Percentiles rank a stretch among this genome's conserved stretches.
These are phyloP conservation scores for Drosophila elegans DNA, from an alignment of 1,140 invertebrate genomes.

Conservation along the genomic window DNA sequence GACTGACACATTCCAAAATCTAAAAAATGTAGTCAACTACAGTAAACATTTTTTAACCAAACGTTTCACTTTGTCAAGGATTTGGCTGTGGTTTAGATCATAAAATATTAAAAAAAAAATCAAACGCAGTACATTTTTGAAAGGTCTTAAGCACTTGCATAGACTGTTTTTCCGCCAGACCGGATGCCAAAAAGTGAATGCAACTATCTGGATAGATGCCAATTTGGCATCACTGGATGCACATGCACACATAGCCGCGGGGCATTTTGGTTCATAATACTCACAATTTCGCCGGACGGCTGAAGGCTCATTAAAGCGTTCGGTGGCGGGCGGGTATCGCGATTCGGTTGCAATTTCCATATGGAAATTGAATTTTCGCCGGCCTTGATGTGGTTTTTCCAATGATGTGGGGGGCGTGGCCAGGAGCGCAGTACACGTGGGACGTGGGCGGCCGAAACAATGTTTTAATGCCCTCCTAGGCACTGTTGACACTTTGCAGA, in stretches of 20 bases:
- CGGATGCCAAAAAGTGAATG: neutral
- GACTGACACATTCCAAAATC: too few relatives aligned
- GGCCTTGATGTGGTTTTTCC: slow-evolving; percentile 62
- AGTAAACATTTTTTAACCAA: too few relatives aligned
- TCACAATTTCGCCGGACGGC: slow-evolving; percentile 13
- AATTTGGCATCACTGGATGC: slow-evolving; percentile 29
- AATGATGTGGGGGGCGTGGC: slow-evolving; percentile 24
- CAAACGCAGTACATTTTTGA: too few relatives aligned
- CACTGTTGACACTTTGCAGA: slow-evolving; percentile 38
- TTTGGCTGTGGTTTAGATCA: too few relatives aligned
- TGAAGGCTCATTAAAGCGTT: slow-evolving; percentile 61
- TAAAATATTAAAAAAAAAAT: too few relatives aligned
- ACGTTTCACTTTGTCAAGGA: too few relatives aligned
- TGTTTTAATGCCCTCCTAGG: slow-evolving; percentile 46
- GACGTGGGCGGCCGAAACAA: slow-evolving; percentile 28
- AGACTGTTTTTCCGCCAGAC: too few relatives aligned
- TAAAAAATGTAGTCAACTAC: too few relatives aligned
- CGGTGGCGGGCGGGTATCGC: slow-evolving; percentile 8
- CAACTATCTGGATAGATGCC: neutral
- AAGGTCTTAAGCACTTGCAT: too few relatives aligned
- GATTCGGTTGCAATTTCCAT: slow-evolving; percentile 63
- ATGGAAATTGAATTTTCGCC: slow-evolving; percentile 76
- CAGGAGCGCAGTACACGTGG: slow-evolving; percentile 4
- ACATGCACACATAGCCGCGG: slow-evolving; percentile 23
- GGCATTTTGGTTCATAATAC: slow-evolving; percentile 29